Conservation (phyloP, 2,888 invertebrate genomes). For the Beris morrisii region DNA sequence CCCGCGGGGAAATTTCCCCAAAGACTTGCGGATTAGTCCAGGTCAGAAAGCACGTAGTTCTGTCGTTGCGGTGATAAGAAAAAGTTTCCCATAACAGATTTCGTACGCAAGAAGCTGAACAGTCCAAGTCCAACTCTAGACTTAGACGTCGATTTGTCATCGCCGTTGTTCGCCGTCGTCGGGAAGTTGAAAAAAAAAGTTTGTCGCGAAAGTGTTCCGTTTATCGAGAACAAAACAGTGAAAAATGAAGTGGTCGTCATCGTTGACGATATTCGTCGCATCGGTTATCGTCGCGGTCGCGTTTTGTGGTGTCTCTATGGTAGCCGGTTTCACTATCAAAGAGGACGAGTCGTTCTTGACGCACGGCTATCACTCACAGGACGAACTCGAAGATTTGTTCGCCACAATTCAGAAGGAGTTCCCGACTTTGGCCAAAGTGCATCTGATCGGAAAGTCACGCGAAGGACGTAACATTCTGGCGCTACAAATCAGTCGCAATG, state of each 20-base stretch:
- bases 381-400: constrained; percentile 67
- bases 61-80: constrained; percentile 8
- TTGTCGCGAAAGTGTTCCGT: neutral
- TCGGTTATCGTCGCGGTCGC: constrained; percentile 11
- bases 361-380: constrained; percentile 68
- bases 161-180: constrained; percentile 1
- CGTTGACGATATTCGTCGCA: constrained; percentile 13
- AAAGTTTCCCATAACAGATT: neutral
- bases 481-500: constrained; percentile 71
- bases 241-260: constrained; percentile 19
- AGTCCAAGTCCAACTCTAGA: neutral
- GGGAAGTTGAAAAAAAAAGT: too few species aligned
- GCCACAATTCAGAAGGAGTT: constrained; percentile 63
- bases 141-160: neutral
- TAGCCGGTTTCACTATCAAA: constrained; percentile 5
- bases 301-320: constrained; percentile 4
- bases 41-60: too few species aligned
- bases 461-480: constrained; percentile 74
- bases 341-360: constrained; percentile 59
- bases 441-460: constrained; percentile 81
- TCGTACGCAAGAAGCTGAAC: neutral
- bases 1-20: constrained; percentile 15
- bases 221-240: neutral
- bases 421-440: constrained; percentile 70
- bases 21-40: too few species aligned